phyloP scores from a whole-genome alignment of 2,888 invertebrate genomes.

The Unio pictorum region DNA sequence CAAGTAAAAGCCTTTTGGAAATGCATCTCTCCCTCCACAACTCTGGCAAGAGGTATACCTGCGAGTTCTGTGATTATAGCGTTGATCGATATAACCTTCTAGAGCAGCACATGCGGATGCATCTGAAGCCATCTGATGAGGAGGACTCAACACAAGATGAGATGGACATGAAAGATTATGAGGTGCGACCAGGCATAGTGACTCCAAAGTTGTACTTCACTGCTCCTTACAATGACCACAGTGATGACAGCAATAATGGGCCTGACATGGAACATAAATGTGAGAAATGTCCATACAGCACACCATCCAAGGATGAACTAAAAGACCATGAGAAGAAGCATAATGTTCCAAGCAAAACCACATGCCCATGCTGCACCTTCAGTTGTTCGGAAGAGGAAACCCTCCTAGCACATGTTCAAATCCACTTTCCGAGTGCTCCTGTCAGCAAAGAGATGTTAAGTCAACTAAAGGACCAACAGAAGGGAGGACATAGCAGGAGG shows the following conservation, averaged over 20 bases:
- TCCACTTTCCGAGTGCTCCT: constrained; percentile 58
- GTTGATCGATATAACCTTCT: constrained; percentile 32
- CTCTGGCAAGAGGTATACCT: constrained; percentile 41
- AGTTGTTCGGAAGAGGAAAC: constrained; percentile 45
- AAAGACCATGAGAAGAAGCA: constrained; percentile 53
- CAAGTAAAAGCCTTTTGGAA: constrained; percentile 37
- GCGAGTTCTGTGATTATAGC: constrained; percentile 48
- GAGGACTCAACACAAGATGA: constrained; percentile 25
- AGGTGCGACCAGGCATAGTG: constrained; percentile 32
- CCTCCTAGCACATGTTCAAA: constrained; percentile 49
- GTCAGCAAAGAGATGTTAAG: constrained; percentile 42
- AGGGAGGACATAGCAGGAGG: constrained; percentile 9
- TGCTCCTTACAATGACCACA: constrained; percentile 26
- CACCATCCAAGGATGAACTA: constrained; percentile 48
- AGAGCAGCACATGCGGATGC: constrained; percentile 40
- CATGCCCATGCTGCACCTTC: constrained; percentile 62
- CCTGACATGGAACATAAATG: constrained; percentile 48
- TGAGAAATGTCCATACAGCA: constrained; percentile 61
- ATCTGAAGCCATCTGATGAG: constrained; percentile 27
- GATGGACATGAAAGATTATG: constrained; percentile 24
- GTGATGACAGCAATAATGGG: constrained; percentile 30
- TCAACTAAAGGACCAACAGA: constrained; percentile 1
- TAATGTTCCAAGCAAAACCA: constrained; percentile 34
- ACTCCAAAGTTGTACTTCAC: constrained; percentile 43
- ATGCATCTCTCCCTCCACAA: constrained; percentile 48